A percentile compares a stretch with the other conserved stretches of the same genome.
phyloP scores from a whole-genome alignment of 1,140 invertebrate species.

The Drosophila saltans region DNA sequence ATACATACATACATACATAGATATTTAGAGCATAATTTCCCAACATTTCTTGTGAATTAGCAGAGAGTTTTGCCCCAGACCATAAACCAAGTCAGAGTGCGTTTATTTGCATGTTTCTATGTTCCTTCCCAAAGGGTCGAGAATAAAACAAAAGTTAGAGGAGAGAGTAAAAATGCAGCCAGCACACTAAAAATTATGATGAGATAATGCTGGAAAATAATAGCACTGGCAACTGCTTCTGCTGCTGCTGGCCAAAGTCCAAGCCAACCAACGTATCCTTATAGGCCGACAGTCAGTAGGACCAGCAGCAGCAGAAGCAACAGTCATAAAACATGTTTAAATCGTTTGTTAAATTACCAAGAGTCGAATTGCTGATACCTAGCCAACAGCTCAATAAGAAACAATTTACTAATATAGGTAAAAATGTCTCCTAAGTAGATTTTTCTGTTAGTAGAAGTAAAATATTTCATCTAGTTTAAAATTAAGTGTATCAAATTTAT shows the following conservation, averaged over 20 bases:
- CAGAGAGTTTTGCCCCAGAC: constrained; percentile 36
- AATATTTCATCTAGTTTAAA: too few species aligned
- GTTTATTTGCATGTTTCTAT: constrained; percentile 53
- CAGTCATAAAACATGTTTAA: constrained; percentile 14
- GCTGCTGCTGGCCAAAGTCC: constrained; percentile 17
- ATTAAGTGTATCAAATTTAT: too few species aligned
- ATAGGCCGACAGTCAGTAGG: constrained; percentile 31
- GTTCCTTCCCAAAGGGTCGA: constrained; percentile 17
- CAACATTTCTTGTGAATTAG: constrained; percentile 70
- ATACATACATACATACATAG: neutral
- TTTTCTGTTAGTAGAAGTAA: too few species aligned
- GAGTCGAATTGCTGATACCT: neutral
- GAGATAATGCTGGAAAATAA: constrained; percentile 68
- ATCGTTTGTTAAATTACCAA: neutral
- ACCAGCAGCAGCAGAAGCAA: neutral
- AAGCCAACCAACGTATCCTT: constrained; percentile 27
- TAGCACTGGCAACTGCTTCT: constrained; percentile 44
- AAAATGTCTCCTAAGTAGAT: too few species aligned
- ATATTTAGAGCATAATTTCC: constrained; percentile 50
- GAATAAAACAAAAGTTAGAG: neutral
- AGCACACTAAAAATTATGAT: constrained; percentile 56
- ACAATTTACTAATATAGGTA: too few species aligned
- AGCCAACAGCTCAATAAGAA: neutral
- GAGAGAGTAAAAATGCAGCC: constrained; percentile 26
- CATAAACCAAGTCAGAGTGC: constrained; percentile 37